These are phyloP conservation scores for Archilochus colubris DNA, from an alignment of 2,113 vertebrate genomes.

Conservation along the genomic window DNA sequence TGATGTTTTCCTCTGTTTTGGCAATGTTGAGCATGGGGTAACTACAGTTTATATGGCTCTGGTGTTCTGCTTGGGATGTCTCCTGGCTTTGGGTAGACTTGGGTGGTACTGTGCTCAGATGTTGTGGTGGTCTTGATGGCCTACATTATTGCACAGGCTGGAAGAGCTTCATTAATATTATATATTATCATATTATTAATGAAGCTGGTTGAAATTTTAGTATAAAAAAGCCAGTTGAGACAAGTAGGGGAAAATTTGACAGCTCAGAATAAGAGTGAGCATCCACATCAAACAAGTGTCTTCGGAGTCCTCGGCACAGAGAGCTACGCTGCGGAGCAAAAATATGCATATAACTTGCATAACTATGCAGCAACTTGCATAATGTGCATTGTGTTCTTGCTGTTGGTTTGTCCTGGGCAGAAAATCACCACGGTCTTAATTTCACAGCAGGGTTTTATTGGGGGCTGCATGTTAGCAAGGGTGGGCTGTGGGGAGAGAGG, in stretches of 20 bases:
- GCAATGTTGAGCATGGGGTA: fast-evolving
- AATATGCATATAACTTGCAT: slow-evolving; percentile 69
- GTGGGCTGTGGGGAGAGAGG: background rate
- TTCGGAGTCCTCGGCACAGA: background rate
- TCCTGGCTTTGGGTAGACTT: background rate
- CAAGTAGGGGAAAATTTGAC: background rate
- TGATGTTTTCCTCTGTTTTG: background rate
- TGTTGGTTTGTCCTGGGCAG: slow-evolving; percentile 13
- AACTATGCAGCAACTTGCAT: slow-evolving; percentile 72
- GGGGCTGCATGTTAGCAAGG: background rate
- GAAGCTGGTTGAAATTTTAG: background rate
- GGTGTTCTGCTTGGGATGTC: fast-evolving
- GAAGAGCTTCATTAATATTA: background rate
- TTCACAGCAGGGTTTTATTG: background rate
- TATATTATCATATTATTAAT: too few species aligned
- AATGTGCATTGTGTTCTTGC: slow-evolving; percentile 56
- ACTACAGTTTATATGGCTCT: background rate
- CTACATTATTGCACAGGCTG: fast-evolving
- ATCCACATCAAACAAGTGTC: slow-evolving; percentile 63
- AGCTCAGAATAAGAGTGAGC: background rate
- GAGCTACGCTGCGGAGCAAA: background rate
- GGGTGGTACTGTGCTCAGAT: background rate
- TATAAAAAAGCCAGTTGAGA: background rate
- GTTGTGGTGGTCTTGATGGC: background rate
- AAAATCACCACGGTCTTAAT: background rate